phyloP scores from a whole-genome alignment of 2,888 invertebrate species.

The Lysandra coridon region DNA sequence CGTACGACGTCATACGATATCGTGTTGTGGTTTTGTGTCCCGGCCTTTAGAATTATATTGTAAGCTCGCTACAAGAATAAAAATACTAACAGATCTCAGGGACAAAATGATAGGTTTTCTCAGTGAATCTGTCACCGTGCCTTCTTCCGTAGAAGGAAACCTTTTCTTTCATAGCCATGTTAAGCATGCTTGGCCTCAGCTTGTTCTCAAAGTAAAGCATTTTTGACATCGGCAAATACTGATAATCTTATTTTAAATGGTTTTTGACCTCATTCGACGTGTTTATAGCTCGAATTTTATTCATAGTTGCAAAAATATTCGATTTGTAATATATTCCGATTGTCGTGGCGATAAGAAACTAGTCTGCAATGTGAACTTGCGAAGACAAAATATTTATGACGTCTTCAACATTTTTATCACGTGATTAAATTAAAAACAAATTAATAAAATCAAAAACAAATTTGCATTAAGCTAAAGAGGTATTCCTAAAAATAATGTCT shows the following conservation, averaged over 20 bases:
- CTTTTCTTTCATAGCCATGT: neutral
- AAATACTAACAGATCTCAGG: too few relatives aligned
- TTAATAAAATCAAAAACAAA: too few relatives aligned
- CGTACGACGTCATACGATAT: too few relatives aligned
- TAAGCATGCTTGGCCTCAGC: neutral
- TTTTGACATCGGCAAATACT: neutral
- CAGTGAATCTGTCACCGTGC: neutral
- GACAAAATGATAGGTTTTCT: too few relatives aligned
- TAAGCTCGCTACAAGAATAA: too few relatives aligned
- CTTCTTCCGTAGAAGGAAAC: neutral
- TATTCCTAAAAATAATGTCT: too few relatives aligned
- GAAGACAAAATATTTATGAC: neutral
- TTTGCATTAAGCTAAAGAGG: too few relatives aligned
- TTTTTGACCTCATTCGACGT: neutral
- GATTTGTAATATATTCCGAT: constrained; percentile 12
- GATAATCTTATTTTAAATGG: neutral
- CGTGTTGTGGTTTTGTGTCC: too few relatives aligned
- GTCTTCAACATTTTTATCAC: neutral
- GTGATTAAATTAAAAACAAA: neutral
- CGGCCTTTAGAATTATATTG: too few relatives aligned
- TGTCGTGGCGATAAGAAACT: neutral
- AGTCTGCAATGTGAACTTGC: neutral
- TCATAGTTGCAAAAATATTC: constrained; percentile 21
- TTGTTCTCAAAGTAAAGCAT: neutral
- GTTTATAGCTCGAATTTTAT: neutral